Evolutionary conservation across 2,113 vertebrate species (phyloP).

Genomic region (Eulemur rufifrons): DNA sequence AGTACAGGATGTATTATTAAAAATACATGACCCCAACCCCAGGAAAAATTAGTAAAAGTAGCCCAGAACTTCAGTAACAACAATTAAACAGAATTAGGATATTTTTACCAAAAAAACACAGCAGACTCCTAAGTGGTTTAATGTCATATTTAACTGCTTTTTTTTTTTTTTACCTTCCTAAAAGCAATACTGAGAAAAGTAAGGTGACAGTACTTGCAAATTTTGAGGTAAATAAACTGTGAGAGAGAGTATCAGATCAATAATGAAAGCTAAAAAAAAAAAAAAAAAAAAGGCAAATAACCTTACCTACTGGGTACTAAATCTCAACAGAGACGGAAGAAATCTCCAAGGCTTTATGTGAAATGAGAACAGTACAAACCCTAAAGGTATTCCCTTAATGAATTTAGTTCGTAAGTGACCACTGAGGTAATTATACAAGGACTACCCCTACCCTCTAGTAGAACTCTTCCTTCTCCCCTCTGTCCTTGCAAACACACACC

Average conservation of each 20-base stretch:
- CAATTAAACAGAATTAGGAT: not conserved
- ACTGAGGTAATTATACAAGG: not conserved
- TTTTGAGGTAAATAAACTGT: not conserved
- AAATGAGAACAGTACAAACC: not conserved
- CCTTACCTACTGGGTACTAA: not conserved
- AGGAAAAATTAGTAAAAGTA: not conserved
- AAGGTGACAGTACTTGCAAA: not conserved
- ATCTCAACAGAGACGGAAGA: not conserved
- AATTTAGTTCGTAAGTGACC: not conserved
- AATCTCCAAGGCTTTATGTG: not conserved
- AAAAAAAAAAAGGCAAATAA: not conserved
- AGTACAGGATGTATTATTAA: not conserved
- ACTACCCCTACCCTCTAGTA: not conserved
- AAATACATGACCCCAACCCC: not conserved
- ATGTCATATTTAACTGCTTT: not conserved
- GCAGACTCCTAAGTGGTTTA: not conserved
- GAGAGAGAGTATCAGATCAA: not conserved
- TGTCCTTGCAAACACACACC: not conserved
- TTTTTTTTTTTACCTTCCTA: not conserved
- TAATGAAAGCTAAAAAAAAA: not conserved
- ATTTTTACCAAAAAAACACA: not conserved
- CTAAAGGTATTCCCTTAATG: not conserved
- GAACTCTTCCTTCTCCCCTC: not conserved
- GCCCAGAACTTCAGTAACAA: not conserved
- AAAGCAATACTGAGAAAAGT: conserved; percentile 24